phyloP scores from a whole-genome alignment of 2,888 invertebrate genomes.

The Hylaea fasciaria region DNA sequence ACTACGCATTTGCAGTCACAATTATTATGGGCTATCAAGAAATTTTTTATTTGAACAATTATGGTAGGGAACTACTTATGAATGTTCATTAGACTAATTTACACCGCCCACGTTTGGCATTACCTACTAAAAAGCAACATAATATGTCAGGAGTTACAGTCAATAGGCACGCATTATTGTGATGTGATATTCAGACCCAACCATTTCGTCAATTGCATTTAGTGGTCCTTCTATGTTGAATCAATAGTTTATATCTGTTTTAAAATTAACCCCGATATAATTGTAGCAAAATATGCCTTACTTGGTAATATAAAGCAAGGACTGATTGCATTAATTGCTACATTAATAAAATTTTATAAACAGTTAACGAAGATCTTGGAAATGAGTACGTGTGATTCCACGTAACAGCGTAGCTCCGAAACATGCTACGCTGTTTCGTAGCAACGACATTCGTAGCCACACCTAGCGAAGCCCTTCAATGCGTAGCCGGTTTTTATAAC shows the following conservation, averaged over 20 bases:
- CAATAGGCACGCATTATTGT: too few species aligned
- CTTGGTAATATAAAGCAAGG: too few species aligned
- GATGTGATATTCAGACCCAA: too few species aligned
- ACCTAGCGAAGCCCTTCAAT: constrained; percentile 25
- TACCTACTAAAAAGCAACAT: not conserved
- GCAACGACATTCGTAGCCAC: constrained; percentile 20
- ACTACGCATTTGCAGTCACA: constrained; percentile 25
- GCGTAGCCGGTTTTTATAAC: constrained; percentile 15
- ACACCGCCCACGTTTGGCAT: not conserved
- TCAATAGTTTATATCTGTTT: too few species aligned
- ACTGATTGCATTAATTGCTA: too few species aligned
- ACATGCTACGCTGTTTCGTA: constrained; percentile 12
- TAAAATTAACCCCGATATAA: too few species aligned
- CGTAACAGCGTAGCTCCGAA: not conserved
- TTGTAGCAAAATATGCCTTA: too few species aligned
- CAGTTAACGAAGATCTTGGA: not conserved
- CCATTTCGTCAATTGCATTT: too few species aligned
- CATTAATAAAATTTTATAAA: too few species aligned
- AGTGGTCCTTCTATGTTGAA: too few species aligned
- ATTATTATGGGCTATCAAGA: constrained; percentile 25
- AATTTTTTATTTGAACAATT: constrained; percentile 23
- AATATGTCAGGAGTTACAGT: too few species aligned
- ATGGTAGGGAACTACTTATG: constrained; percentile 14
- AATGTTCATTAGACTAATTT: constrained; percentile 3
- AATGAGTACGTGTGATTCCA: not conserved